phyloP scores from a whole-genome alignment of 2,113 vertebrate species.

The Dipodomys merriami region DNA sequence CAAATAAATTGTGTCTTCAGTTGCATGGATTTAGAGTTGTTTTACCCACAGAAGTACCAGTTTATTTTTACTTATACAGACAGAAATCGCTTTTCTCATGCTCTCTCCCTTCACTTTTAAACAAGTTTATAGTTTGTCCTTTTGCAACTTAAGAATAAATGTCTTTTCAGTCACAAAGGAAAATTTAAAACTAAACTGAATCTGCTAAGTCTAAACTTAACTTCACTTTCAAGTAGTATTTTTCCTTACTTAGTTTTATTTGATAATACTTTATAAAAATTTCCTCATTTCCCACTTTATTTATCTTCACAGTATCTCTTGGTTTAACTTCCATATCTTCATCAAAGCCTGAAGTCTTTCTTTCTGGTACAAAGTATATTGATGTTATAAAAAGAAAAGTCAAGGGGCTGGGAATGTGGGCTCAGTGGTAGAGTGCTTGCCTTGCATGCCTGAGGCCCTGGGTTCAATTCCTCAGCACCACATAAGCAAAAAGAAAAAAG shows the following conservation, averaged over 20 bases:
- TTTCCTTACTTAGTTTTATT: not conserved
- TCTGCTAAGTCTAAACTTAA: not conserved
- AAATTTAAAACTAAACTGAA: constrained; percentile 36
- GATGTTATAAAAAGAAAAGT: not conserved
- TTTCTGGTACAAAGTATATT: not conserved
- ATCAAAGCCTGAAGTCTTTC: too few species aligned
- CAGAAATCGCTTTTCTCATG: not conserved
- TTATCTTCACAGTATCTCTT: not conserved
- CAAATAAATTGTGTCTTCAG: constrained; percentile 18
- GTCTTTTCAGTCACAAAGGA: constrained; percentile 36
- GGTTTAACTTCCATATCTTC: too few species aligned
- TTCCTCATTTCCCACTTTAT: constrained; percentile 20
- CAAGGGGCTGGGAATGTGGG: too few species aligned
- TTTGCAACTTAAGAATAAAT: constrained; percentile 14
- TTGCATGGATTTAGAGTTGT: constrained; percentile 20
- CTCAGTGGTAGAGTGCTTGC: too few species aligned
- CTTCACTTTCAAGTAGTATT: not conserved
- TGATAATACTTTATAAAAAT: constrained; percentile 32
- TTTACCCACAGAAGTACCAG: constrained; percentile 4
- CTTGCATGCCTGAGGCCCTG: too few species aligned
- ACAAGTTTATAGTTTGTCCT: constrained; percentile 30
- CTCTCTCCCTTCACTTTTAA: not conserved
- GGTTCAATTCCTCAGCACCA: too few species aligned
- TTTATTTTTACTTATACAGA: constrained; percentile 53
- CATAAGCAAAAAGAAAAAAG: too few species aligned